Conservation (phyloP, 1,140 invertebrate genomes). For the Pseudomyrmex cubaensis region DNA sequence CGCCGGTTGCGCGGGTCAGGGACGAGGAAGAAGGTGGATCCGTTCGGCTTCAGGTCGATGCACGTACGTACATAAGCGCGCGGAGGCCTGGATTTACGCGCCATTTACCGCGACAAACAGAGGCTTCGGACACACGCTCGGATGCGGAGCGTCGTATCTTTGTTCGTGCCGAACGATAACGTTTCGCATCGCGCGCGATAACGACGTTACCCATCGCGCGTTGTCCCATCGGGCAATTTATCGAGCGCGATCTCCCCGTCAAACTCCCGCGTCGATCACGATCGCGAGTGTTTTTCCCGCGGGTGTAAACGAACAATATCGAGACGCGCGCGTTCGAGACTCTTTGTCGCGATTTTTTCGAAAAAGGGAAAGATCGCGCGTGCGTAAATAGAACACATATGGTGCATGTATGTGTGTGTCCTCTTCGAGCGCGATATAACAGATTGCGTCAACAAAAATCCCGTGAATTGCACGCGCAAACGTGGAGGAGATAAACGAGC, state of each 20-base stretch:
- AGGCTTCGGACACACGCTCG: slow-evolving; percentile 36
- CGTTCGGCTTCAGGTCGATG: slow-evolving; percentile 65
- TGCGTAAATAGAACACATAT: too few relatives aligned
- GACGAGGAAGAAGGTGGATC: slow-evolving; percentile 51
- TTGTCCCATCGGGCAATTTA: neutral
- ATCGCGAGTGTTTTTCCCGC: neutral
- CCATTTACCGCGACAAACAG: slow-evolving; percentile 60
- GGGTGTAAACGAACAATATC: too few relatives aligned
- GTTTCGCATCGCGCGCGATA: slow-evolving; percentile 55
- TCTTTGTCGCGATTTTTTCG: neutral
- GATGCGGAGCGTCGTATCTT: neutral
- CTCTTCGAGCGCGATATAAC: neutral
- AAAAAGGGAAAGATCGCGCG: neutral
- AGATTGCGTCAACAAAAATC: neutral
- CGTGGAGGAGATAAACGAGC: neutral
- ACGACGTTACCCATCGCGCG: neutral
- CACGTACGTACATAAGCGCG: slow-evolving; percentile 28
- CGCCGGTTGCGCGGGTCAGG: slow-evolving; percentile 71
- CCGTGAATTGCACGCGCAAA: neutral
- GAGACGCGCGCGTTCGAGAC: too few relatives aligned
- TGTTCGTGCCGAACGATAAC: slow-evolving; percentile 43
- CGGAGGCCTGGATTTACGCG: slow-evolving; percentile 66
- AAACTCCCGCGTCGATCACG: too few relatives aligned
- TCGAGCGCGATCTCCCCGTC: neutral
- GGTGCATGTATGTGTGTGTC: neutral